A percentile compares a stretch with the other conserved stretches of the same genome.
phyloP scores from a whole-genome alignment of 2,888 invertebrate species.

The Chouioia cunea region DNA sequence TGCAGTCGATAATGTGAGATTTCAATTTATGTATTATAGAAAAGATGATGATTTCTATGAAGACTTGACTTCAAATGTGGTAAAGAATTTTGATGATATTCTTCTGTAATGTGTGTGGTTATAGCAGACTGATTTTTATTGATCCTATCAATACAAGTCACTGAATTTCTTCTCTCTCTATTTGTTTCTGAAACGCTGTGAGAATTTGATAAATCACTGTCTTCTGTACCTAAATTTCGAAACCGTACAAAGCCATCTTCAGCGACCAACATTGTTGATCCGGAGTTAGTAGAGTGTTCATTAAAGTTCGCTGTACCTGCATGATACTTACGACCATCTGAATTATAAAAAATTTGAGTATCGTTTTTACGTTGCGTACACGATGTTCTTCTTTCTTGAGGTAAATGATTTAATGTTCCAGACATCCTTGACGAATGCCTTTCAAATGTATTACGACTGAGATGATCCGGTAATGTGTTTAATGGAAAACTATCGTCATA shows the following conservation, averaged over 20 bases:
- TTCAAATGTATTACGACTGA: conserved; percentile 65
- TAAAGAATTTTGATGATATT: conserved; percentile 38
- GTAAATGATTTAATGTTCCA: conserved; percentile 74
- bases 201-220: conserved; percentile 62
- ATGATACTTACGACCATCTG: conserved; percentile 56
- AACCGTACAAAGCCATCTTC: conserved; percentile 92
- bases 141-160: conserved; percentile 64
- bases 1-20: too few species aligned
- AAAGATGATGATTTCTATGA: conserved; percentile 41
- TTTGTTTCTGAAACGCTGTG: conserved; percentile 61
- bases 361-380: conserved; percentile 53
- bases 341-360: conserved; percentile 57
- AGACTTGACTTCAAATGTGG: conserved; percentile 36
- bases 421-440: conserved; percentile 71
- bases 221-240: conserved; percentile 74
- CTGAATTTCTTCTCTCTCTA: conserved; percentile 62
- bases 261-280: conserved; percentile 84
- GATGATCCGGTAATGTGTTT: conserved; percentile 69
- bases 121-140: conserved; percentile 59
- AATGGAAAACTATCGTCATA: conserved; percentile 78
- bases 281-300: conserved; percentile 71
- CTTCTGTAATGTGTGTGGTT: conserved; percentile 49
- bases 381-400: conserved; percentile 68
- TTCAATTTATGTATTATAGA: conserved; percentile 40
- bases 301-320: conserved; percentile 69